These are phyloP conservation scores for Eunapius fragilis DNA, from an alignment of 37 sponge, comb jelly and placozoan species.

Conservation along the genomic window DNA sequence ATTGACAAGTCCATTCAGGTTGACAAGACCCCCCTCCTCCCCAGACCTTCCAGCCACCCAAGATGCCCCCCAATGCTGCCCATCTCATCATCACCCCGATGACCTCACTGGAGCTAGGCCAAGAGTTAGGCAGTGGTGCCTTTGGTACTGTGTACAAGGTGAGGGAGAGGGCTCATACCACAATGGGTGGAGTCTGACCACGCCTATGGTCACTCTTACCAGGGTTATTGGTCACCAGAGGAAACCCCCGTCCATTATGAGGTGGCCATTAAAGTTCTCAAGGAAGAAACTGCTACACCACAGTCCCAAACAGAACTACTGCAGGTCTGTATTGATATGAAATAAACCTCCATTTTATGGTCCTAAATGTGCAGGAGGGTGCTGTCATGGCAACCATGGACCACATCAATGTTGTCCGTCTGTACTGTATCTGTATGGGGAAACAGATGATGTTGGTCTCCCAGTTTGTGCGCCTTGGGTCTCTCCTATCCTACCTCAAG, in stretches of 20 bases:
- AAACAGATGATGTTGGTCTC: slow-evolving; percentile 87
- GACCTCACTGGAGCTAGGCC: slow-evolving; percentile 58
- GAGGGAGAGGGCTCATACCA: neutral
- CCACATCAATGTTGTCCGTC: slow-evolving; percentile 81
- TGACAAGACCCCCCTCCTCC: neutral
- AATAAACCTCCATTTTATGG: neutral
- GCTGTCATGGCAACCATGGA: slow-evolving; percentile 90
- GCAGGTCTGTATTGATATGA: slow-evolving; percentile 42
- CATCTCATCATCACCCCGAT: slow-evolving; percentile 62
- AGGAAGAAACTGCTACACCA: slow-evolving; percentile 51
- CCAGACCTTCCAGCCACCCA: slow-evolving; percentile 76
- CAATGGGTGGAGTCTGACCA: neutral
- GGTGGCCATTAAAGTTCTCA: slow-evolving; percentile 92
- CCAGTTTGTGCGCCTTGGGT: slow-evolving; percentile 86
- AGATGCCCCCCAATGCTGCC: slow-evolving; percentile 62
- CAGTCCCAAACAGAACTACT: slow-evolving; percentile 76
- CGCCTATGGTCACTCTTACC: neutral
- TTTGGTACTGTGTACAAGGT: slow-evolving; percentile 75
- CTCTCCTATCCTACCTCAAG: slow-evolving; percentile 85
- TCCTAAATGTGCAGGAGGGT: slow-evolving; percentile 56
- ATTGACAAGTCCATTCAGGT: too few relatives aligned
- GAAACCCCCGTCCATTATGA: slow-evolving; percentile 42
- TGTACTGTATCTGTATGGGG: slow-evolving; percentile 87
- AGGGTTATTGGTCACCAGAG: slow-evolving; percentile 86
- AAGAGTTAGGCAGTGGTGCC: slow-evolving; percentile 85